These are phyloP conservation scores for Pogonocichla stellata DNA, from an alignment of 2,113 vertebrate species.

Conservation along the genomic window DNA sequence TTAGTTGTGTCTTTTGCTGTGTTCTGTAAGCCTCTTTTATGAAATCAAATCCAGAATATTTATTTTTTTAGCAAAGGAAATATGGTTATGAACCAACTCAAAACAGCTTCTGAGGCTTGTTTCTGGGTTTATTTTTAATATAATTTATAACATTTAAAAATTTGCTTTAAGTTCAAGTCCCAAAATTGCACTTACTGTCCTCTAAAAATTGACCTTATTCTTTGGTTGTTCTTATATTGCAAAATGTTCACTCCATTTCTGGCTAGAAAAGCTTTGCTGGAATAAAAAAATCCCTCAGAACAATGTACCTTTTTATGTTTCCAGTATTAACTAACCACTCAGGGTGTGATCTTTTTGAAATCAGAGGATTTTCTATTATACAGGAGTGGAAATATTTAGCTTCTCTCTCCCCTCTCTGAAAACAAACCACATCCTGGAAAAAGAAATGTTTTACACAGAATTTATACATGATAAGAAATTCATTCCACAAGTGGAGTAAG, in stretches of 20 bases:
- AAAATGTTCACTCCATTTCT: neutral
- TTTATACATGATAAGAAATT: slow-evolving; percentile 76
- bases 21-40: neutral
- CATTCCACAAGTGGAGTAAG: slow-evolving; percentile 78
- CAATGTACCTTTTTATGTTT: slow-evolving; percentile 22
- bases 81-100: neutral
- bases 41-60: neutral
- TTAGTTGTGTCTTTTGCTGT: neutral
- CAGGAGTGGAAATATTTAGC: slow-evolving; percentile 60
- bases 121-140: neutral
- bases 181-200: neutral
- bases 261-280: slow-evolving; percentile 31
- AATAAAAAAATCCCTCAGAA: slow-evolving; percentile 45
- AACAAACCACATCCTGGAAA: slow-evolving; percentile 64
- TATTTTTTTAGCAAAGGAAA: neutral
- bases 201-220: neutral
- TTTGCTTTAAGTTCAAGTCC: neutral
- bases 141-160: neutral
- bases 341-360: slow-evolving; percentile 56
- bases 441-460: slow-evolving; percentile 59
- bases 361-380: slow-evolving; percentile 41
- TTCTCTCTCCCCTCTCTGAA: slow-evolving; percentile 46
- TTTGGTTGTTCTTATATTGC: neutral
- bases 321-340: slow-evolving; percentile 34
- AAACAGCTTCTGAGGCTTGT: neutral